Base-by-base conservation (phyloP, 1,140 invertebrate genomes). In the Neomicropteryx cornuta region DNA sequence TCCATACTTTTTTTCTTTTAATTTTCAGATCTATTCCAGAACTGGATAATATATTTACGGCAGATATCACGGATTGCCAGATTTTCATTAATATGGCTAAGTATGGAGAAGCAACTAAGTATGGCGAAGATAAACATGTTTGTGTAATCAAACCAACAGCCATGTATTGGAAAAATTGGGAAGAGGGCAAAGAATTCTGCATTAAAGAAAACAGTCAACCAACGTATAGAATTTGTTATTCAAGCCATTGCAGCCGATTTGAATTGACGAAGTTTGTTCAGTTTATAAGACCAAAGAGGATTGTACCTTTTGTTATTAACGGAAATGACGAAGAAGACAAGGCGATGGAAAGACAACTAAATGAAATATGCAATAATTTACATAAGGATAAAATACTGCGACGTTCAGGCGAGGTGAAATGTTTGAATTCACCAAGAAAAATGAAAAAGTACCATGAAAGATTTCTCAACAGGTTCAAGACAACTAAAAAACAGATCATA, bases 161-260 rank as follows among this genome's bases (percentile, higher is more conserved):
- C 4, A 43, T 52, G 18, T 56, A 60, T 39, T 79, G 76, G 76
- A 49, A 38, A 5, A 50, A 58, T 21, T 64, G 57, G 39, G 40
- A 43, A 53, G 24, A 41, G 41, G 4, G 47, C 31, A 21, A 53
- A 36, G 23, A 49, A 5, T 30, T 37, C 2, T 42, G 70, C 42
- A 54, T 55, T n/a, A 38, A 49, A 20, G 50, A 45, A 38, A 49
- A 59, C 36, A 16, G 36, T 1, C 30, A 53, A 13, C 57, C 50
- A 21, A 51, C 42, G 3, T 51, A 59, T 22, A 64, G 69, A 41
- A 65, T 78, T 4, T 82, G 77, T 49, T 81, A 76, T 45, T 70
- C 78, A 2, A 74, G 64, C 10, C 79, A 83, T 49, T 70, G 72
- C 17, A 81, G 78, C 24, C 66, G 67, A 31, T 45, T 61, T 18